Evolutionary conservation across 2,113 vertebrate genomes (phyloP).

Genomic region (Hydropotes inermis): DNA sequence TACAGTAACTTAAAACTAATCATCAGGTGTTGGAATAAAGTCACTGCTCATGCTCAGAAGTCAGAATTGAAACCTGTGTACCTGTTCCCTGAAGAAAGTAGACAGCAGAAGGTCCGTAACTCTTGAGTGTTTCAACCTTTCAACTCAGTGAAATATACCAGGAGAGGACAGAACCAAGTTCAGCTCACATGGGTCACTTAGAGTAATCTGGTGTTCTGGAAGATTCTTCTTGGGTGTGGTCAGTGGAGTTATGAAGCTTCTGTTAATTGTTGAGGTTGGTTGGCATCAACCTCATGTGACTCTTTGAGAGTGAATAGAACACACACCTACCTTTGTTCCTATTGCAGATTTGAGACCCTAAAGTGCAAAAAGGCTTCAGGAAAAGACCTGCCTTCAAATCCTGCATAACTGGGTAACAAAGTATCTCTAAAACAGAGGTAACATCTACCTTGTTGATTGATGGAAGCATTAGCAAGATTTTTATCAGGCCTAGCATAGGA

Average conservation of each 20-base stretch:
- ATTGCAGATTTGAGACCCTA: neutral
- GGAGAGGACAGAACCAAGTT: neutral
- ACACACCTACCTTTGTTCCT: neutral
- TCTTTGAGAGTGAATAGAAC: neutral
- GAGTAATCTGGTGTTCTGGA: neutral
- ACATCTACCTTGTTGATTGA: neutral
- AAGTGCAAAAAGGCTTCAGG: neutral
- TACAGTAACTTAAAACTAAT: constrained; percentile 2
- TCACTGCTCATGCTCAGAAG: neutral
- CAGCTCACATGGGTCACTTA: neutral
- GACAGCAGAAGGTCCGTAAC: neutral
- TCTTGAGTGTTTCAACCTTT: neutral
- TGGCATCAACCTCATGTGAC: neutral
- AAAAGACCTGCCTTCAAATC: neutral
- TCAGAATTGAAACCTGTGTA: neutral
- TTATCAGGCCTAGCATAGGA: neutral
- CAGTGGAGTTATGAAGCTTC: neutral
- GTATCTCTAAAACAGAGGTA: neutral
- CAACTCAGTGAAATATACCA: neutral
- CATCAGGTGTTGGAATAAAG: neutral
- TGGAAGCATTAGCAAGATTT: neutral
- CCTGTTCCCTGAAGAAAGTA: neutral
- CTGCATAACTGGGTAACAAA: neutral
- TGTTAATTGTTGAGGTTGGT: neutral
- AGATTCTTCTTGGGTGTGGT: neutral